phyloP scores from a whole-genome alignment of 2,113 vertebrate genomes.

The Myrmecobius fasciatus region DNA sequence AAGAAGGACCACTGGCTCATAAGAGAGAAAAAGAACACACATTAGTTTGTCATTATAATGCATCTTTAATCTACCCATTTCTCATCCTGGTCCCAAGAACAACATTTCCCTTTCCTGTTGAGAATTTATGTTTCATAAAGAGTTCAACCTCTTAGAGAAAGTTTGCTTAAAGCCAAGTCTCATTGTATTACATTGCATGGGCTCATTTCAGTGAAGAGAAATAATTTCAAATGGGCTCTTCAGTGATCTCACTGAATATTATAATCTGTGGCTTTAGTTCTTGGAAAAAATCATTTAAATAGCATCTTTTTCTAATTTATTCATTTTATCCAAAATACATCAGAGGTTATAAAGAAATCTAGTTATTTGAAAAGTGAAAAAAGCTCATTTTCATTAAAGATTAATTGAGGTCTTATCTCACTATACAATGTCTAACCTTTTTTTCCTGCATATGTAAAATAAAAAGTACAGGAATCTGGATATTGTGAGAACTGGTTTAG shows the following conservation, averaged over 20 bases:
- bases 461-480: neutral
- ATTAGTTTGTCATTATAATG: conserved; percentile 18
- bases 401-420: neutral
- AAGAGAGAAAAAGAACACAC: conserved; percentile 46
- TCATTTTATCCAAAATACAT: conserved; percentile 8
- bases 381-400: conserved; percentile 2
- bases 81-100: neutral
- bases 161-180: conserved; percentile 8
- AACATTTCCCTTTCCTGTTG: conserved; percentile 46
- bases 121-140: conserved; percentile 53
- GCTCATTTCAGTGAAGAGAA: conserved; percentile 30
- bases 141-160: conserved; percentile 41
- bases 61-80: conserved; percentile 32
- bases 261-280: conserved; percentile 55
- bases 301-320: neutral
- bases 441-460: conserved; percentile 11
- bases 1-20: conserved; percentile 3
- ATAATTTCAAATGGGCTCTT: conserved; percentile 54
- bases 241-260: conserved; percentile 49
- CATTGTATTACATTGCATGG: conserved; percentile 38
- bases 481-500: neutral
- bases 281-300: conserved; percentile 16
- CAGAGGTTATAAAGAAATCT: neutral
- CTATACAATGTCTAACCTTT: conserved; percentile 16
- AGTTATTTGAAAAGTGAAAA: conserved; percentile 6